Percentiles rank a stretch among this genome's conserved stretches.
phyloP scores from a whole-genome alignment of 1,140 invertebrate genomes.

The Drosophila ogumai region DNA sequence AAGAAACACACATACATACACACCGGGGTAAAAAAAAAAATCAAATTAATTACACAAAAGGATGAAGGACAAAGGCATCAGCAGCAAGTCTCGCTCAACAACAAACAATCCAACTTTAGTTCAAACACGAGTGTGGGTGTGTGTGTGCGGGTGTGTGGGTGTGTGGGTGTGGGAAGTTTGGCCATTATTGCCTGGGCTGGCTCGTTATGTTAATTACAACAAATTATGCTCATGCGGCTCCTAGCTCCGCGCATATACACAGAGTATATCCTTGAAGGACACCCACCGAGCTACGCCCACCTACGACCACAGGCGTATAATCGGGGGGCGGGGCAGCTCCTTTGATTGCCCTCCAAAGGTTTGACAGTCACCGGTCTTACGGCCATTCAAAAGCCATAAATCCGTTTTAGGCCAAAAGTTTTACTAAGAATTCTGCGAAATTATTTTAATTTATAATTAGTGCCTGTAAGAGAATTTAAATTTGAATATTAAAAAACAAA shows the following conservation, averaged over 20 bases:
- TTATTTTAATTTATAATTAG: conserved; percentile 6
- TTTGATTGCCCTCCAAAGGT: conserved; percentile 36
- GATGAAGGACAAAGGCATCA: conserved; percentile 51
- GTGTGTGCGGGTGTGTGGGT: conserved; percentile 12
- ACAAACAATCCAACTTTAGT: conserved; percentile 46
- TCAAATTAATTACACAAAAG: conserved; percentile 80
- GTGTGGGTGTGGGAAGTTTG: conserved; percentile 55
- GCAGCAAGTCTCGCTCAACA: conserved; percentile 41
- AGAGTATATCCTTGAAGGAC: conserved; percentile 7
- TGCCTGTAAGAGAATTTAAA: too few relatives aligned
- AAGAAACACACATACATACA: background rate
- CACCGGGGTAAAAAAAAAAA: conserved; percentile 43
- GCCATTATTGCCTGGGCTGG: conserved; percentile 76
- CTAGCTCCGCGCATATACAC: conserved; percentile 4
- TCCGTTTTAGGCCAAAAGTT: conserved; percentile 10
- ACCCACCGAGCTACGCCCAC: background rate
- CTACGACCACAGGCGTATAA: conserved; percentile 19
- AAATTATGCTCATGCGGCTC: conserved; percentile 79
- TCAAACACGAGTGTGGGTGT: conserved; percentile 18
- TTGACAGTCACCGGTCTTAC: conserved; percentile 35
- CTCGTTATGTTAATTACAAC: conserved; percentile 84
- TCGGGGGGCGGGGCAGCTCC: conserved; percentile 16
- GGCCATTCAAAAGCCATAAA: conserved; percentile 24
- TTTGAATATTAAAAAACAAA: too few relatives aligned
- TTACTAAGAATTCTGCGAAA: background rate